phyloP scores from a whole-genome alignment of 2,888 invertebrate genomes.

The Pogonocherus hispidulus region DNA sequence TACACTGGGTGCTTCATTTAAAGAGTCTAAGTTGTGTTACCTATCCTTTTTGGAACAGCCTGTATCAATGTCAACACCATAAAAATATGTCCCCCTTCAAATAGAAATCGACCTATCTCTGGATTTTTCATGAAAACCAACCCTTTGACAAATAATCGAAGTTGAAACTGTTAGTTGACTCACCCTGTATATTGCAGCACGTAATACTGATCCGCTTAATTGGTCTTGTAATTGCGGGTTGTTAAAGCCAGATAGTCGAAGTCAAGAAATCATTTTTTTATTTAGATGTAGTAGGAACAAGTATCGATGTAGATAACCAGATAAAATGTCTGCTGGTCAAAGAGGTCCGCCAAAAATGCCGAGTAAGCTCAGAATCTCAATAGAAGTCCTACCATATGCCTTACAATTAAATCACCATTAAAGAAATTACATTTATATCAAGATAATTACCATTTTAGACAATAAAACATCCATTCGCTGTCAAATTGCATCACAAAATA shows the following conservation, averaged over 20 bases:
- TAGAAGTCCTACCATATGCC: constrained; percentile 20
- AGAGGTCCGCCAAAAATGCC: constrained; percentile 36
- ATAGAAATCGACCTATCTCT: too few species aligned
- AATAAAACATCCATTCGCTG: constrained; percentile 2
- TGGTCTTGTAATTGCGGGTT: neutral
- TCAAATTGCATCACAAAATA: constrained; percentile 18
- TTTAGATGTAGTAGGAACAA: constrained; percentile 33
- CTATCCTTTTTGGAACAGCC: too few species aligned
- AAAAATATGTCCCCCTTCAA: too few species aligned
- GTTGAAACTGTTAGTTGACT: too few species aligned
- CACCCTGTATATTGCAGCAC: neutral
- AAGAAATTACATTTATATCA: constrained; percentile 20
- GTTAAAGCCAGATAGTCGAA: constrained; percentile 12
- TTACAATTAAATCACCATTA: constrained; percentile 30
- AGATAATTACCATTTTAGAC: constrained; percentile 17
- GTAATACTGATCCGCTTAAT: neutral
- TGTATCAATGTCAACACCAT: too few species aligned
- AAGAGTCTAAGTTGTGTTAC: too few species aligned
- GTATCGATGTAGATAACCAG: constrained; percentile 34
- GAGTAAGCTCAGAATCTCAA: constrained; percentile 36
- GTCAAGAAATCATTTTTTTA: constrained; percentile 26
- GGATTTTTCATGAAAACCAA: too few species aligned
- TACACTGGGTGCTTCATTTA: too few species aligned
- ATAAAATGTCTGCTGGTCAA: constrained; percentile 31
- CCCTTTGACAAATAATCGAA: too few species aligned